Percentiles rank a stretch among this genome's conserved stretches.
phyloP scores from a whole-genome alignment of 2,888 invertebrate genomes.

The Mesorhabditis belari region DNA sequence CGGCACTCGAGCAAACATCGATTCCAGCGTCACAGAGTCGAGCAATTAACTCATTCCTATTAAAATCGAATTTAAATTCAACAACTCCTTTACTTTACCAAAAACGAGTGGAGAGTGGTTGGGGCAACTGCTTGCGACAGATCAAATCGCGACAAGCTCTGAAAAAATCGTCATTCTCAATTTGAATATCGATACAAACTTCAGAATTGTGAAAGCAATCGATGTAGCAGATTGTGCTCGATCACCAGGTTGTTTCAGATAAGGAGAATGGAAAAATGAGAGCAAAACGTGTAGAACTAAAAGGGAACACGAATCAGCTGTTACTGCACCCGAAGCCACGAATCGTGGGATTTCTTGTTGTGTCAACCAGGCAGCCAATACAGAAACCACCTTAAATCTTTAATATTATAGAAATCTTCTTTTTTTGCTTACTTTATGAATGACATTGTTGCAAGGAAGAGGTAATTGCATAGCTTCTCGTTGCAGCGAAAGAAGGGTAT shows the following conservation, averaged over 20 bases:
- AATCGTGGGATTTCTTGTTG: conserved; percentile 49
- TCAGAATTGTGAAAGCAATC: conserved; percentile 44
- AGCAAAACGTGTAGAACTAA: conserved; percentile 42
- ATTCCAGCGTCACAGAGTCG: conserved; percentile 27
- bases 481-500: conserved; percentile 46
- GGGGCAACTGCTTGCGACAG: conserved; percentile 33
- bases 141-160: conserved; percentile 37
- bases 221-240: conserved; percentile 36
- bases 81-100: conserved; percentile 19
- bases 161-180: neutral
- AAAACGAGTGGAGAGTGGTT: conserved; percentile 32
- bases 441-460: conserved; percentile 46
- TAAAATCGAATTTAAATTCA: neutral
- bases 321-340: conserved; percentile 34
- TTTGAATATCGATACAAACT: conserved; percentile 3
- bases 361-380: conserved; percentile 39
- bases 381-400: conserved; percentile 18
- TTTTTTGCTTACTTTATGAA: conserved; percentile 37
- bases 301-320: conserved; percentile 35
- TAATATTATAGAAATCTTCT: neutral
- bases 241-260: conserved; percentile 39
- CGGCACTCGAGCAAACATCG: conserved; percentile 30
- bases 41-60: conserved; percentile 34
- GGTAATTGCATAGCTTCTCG: conserved; percentile 49
- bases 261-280: conserved; percentile 49